phyloP scores from a whole-genome alignment of 1,140 invertebrate species.

The Solenopsis invicta region DNA sequence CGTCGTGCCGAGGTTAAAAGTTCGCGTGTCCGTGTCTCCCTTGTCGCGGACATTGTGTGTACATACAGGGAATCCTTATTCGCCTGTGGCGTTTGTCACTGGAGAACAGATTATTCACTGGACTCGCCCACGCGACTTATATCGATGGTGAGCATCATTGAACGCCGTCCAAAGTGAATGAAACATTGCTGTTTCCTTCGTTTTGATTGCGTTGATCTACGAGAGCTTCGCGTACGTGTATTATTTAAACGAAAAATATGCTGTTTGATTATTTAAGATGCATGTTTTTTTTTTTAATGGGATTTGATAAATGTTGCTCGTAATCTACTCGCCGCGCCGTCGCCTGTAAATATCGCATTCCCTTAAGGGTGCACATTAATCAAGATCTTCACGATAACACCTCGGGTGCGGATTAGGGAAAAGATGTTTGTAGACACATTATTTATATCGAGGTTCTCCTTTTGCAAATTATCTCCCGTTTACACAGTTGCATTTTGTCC shows the following conservation, averaged over 20 bases:
- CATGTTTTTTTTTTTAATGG: not conserved
- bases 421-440: not conserved
- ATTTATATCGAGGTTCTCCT: not conserved
- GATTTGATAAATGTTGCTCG: conserved; percentile 19
- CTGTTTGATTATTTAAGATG: not conserved
- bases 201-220: conserved; percentile 27
- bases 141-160: conserved; percentile 55
- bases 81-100: conserved; percentile 62
- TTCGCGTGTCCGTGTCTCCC: conserved; percentile 59
- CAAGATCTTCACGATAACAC: conserved; percentile 7
- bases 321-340: not conserved
- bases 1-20: conserved; percentile 61
- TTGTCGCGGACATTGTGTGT: conserved; percentile 13
- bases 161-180: conserved; percentile 28
- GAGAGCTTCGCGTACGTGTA: not conserved
- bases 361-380: not conserved
- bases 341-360: not conserved
- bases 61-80: conserved; percentile 58
- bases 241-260: not conserved
- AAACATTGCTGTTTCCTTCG: not conserved
- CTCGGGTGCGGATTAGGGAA: not conserved
- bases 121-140: conserved; percentile 58
- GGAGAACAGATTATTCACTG: conserved; percentile 57
- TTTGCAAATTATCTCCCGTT: not conserved
- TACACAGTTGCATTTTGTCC: conserved; percentile 15